Evolutionary conservation across 2,797 vertebrate species (phyloP), one percentile per base, ranked within the genome.

Genomic region (Centropyge bicolor): DNA sequence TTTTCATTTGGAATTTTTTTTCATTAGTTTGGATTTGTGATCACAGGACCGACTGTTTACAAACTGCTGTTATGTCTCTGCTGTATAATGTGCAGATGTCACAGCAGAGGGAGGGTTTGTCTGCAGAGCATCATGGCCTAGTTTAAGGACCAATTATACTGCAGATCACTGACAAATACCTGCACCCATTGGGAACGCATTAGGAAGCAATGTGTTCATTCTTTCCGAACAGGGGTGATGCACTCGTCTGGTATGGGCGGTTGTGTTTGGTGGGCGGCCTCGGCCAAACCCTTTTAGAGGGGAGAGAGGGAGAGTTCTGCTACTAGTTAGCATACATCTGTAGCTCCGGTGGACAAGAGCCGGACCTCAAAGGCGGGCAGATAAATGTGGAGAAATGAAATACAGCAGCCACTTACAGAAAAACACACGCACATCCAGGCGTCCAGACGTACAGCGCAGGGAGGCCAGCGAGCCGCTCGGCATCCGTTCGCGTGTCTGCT

Each of bases 201-300:
- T 93, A 94, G 86, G 88, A 91, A 90, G 90, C 75, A 76, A 91
- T 91, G 91, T 91, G 91, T 94, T 95, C 93, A 94, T 92, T 94
- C 88, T 94, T 95, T 94, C 94, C 94, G 75, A 90, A 89, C 67
- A 45, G 82, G 76, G 91, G 88, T 93, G 94, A 94, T 92, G 85
- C 91, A 94, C 89, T 93, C 86, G 84, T 94, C 93, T 94, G 94
- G 92, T 92, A 93, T 93, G 93, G 92, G 59, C 82, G 77, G 65
- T 74, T 84, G 89, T 84, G 84, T 92, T 91, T 46, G 86, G 83
- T 90, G 85, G 92, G 82, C 86, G 83, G 89, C 89, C 72, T 83
- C 71, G 69, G 86, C 88, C 85, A 86, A 89, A 88, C 72, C 66
- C 78, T 74, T 61, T 40, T 13, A 72, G 68, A 46, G 52, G 65